Conservation (phyloP, 1,140 invertebrate species). For the Drosophila repleta region DNA sequence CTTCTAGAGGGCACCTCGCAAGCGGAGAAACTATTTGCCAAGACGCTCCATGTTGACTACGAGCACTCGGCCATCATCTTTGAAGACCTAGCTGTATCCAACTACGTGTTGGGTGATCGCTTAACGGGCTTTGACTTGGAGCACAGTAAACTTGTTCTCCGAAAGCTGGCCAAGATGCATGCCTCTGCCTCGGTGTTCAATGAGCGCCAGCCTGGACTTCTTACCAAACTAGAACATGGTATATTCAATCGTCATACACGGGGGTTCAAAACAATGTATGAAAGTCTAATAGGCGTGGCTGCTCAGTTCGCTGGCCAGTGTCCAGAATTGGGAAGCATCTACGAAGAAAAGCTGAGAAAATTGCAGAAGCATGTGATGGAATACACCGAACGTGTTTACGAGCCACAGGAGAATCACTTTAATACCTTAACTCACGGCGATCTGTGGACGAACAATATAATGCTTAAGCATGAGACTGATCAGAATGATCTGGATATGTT, state of each 20-base stretch:
- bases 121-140: constrained; percentile 84
- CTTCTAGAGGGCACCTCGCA: constrained; percentile 51
- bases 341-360: constrained; percentile 49
- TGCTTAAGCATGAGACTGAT: too few relatives aligned
- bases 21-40: constrained; percentile 68
- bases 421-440: too few relatives aligned
- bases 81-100: constrained; percentile 85
- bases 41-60: constrained; percentile 73
- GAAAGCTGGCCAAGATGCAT: constrained; percentile 86
- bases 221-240: constrained; percentile 68
- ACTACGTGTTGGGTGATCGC: constrained; percentile 85
- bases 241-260: constrained; percentile 70
- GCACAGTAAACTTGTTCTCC: constrained; percentile 84
- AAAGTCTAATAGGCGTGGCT: constrained; percentile 40
- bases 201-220: constrained; percentile 51
- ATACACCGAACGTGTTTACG: constrained; percentile 55
- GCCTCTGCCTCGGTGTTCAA: constrained; percentile 82
- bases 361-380: constrained; percentile 61
- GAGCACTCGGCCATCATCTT: constrained; percentile 82
- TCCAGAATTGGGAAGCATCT: constrained; percentile 50
- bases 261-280: constrained; percentile 57
- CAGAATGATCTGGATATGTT: too few relatives aligned
- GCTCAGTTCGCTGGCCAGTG: constrained; percentile 41
- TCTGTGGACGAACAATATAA: too few relatives aligned
- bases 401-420: constrained; percentile 64